Evolutionary conservation across 64 coral and sea anemone species (phyloP), one percentile per base, ranked within the genome.

Genomic region (Orbicella faveolata): DNA sequence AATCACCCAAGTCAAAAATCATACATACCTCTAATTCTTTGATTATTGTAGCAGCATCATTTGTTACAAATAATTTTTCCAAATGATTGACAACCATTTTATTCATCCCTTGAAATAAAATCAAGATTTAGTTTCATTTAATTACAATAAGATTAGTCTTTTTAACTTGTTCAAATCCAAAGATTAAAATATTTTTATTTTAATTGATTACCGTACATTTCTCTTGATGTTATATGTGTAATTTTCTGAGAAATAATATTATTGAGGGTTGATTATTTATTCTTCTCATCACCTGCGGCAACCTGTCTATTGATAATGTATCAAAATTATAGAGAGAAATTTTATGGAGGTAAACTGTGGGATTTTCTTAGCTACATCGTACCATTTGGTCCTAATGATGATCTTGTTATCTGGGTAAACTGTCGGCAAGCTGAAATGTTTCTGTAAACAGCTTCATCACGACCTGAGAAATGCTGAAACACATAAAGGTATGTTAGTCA

Each of bases 81-180:
- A 99, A 64, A 34, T 96, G 97, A 81, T 99, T 99, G 19, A 99
- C 94, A 36, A 99, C 97, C 97, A 99, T 99, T 63, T 99, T 99
- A 68, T 99, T 99, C 94, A 99, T 96, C 33, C 97, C 97, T 99
- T 34, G 18, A 39, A 81, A 87, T 21, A 73, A 19, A 36, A 76
- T 75, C 39, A 75, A 16, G 30, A 8, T 16, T 1, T 19, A 12
- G 36, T 0, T 70, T 62, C 13, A 33, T 61, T 67, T 20, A 17
- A 77, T 65, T 5, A 15, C 36, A 36, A 12, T 30, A 23, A 48
- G 44, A 48, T 48, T 6, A 48, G 44, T 6, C 44, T 48, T 48
- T 3, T 48, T 48, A 48, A 48, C 44, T 48, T 48, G 44, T 41
- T 41, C 2, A 48, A 48, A 48, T 48, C 2, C 2, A 0, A 6